Evolutionary conservation across 2,113 vertebrate species (phyloP).

Genomic region (Riparia riparia): DNA sequence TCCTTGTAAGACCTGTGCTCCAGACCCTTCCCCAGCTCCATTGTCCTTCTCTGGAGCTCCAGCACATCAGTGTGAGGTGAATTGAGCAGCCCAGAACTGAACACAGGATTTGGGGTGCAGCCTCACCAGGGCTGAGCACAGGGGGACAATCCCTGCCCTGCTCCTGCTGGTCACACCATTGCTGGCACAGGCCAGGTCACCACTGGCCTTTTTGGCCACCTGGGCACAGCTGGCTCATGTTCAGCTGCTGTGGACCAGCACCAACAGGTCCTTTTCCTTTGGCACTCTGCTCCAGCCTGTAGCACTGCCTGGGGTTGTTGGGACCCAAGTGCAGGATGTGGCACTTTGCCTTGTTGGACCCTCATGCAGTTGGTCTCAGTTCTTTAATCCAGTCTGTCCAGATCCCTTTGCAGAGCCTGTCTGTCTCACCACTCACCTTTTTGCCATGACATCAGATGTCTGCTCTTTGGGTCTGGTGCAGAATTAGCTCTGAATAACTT

Average conservation of each 20-base stretch:
- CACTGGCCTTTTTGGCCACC: not conserved
- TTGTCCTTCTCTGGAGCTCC: not conserved
- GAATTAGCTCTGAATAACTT: not conserved
- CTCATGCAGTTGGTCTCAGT: not conserved
- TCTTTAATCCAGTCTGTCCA: not conserved
- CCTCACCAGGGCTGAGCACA: rapidly evolving
- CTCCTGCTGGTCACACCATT: not conserved
- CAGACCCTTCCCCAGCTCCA: not conserved
- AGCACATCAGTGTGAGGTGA: not conserved
- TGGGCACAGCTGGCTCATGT: not conserved
- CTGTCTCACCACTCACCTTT: not conserved
- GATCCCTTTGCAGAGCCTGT: not conserved
- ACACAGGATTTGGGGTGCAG: rapidly evolving
- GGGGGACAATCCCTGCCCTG: not conserved
- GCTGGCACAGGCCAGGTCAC: not conserved
- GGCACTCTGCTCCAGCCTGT: not conserved
- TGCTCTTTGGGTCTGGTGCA: not conserved
- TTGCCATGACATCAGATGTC: not conserved
- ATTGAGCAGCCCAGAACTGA: not conserved
- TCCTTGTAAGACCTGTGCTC: not conserved
- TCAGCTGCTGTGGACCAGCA: rapidly evolving
- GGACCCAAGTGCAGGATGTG: not conserved
- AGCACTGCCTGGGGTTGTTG: not conserved
- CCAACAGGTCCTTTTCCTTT: rapidly evolving
- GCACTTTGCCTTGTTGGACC: not conserved